Conservation (phyloP, 2,797 vertebrate genomes). For the Rhinogobio ventralis region DNA sequence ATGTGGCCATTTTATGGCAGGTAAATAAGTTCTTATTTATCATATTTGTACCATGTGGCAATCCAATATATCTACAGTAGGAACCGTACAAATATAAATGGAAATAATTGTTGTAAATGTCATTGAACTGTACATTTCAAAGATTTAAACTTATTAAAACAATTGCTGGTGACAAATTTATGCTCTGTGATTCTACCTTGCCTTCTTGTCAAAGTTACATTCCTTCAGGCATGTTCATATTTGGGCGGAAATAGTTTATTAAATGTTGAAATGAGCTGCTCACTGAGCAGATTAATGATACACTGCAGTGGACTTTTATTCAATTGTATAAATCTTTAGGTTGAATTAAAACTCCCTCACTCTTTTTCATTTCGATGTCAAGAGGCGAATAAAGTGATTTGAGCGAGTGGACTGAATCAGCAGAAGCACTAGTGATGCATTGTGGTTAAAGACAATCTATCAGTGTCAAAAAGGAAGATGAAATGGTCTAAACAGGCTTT, state of each 20-base stretch:
- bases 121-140: constrained; percentile 83
- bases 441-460: not conserved
- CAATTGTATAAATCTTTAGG: not conserved
- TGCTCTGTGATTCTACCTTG: not conserved
- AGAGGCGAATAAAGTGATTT: not conserved
- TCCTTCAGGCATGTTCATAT: not conserved
- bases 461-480: not conserved
- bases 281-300: not conserved
- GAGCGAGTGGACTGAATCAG: not conserved
- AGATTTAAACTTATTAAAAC: constrained; percentile 80
- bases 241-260: not conserved
- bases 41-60: constrained; percentile 76
- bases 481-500: not conserved
- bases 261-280: not conserved
- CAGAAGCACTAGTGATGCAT: not conserved
- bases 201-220: constrained; percentile 8
- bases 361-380: not conserved
- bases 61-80: constrained; percentile 77
- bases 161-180: constrained; percentile 71
- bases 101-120: constrained; percentile 84
- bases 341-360: not conserved
- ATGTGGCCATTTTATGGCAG: constrained; percentile 56
- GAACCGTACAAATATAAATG: constrained; percentile 77
- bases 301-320: not conserved
- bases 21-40: constrained; percentile 80